Evolutionary conservation across 2,113 vertebrate genomes (phyloP).

Genomic region (Aptenodytes forsteri): DNA sequence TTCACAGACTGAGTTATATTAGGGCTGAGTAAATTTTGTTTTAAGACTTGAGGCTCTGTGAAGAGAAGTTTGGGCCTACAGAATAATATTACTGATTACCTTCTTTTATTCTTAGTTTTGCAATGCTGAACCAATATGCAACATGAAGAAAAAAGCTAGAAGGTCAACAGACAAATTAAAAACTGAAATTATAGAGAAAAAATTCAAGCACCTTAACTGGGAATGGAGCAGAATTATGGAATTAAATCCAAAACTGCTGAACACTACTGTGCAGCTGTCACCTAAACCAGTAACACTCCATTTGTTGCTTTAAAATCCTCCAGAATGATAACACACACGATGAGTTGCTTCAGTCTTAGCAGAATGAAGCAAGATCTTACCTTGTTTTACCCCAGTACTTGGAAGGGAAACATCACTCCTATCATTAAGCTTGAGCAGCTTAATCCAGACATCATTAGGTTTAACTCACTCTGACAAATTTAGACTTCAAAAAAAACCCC

Average conservation of each 20-base stretch:
- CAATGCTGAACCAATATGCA: not conserved
- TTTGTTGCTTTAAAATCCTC: not conserved
- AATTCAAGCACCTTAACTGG: not conserved
- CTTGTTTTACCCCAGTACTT: not conserved
- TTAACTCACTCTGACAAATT: not conserved
- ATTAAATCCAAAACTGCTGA: not conserved
- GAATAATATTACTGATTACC: not conserved
- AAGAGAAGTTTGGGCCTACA: not conserved
- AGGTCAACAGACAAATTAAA: not conserved
- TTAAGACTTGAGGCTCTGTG: not conserved
- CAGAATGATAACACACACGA: not conserved
- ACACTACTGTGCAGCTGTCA: not conserved
- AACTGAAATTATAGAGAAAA: not conserved
- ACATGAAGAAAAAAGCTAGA: not conserved
- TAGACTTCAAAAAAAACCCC: not conserved
- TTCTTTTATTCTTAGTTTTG: not conserved
- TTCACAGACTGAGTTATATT: not conserved
- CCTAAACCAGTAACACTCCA: not conserved
- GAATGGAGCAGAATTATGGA: not conserved
- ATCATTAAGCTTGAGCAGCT: not conserved
- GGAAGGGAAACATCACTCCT: not conserved
- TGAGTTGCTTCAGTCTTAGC: not conserved
- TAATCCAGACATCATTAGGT: not conserved
- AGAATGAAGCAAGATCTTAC: not conserved
- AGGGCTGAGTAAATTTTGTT: not conserved